Conservation (phyloP, 2,888 invertebrate species). For the Thera obeliscata region DNA sequence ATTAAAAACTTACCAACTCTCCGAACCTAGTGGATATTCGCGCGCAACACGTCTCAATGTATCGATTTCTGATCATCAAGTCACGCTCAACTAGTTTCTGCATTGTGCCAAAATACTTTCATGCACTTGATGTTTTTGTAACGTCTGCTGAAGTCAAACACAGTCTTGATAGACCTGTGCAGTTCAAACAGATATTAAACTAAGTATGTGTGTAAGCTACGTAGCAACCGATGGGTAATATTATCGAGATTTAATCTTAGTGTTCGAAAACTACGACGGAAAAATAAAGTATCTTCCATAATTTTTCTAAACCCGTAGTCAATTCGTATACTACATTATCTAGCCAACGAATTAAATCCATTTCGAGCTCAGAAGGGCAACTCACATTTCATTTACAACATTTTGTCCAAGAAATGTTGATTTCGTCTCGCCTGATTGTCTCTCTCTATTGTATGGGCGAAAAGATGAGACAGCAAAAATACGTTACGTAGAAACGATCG, state of each 20-base stretch:
- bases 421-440: too few species aligned
- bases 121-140: not conserved
- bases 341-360: constrained; percentile 15
- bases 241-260: constrained; percentile 2
- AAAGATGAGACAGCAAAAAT: too few species aligned
- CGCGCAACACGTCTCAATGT: not conserved
- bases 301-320: constrained; percentile 13
- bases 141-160: not conserved
- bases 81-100: not conserved
- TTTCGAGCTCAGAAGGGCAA: constrained; percentile 6
- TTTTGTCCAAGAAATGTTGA: too few species aligned
- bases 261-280: constrained; percentile 6
- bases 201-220: not conserved
- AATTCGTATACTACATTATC: constrained; percentile 17
- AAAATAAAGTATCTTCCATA: constrained; percentile 13
- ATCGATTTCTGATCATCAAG: not conserved
- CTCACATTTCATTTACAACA: too few species aligned
- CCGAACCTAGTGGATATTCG: too few species aligned
- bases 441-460: too few species aligned
- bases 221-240: constrained; percentile 1
- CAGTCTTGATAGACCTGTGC: not conserved
- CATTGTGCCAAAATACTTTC: constrained; percentile 17
- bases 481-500: too few species aligned
- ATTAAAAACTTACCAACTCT: too few species aligned
- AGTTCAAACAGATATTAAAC: not conserved